Base-by-base conservation (phyloP, 2,888 invertebrate genomes). In the Odontothrips loti region DNA sequence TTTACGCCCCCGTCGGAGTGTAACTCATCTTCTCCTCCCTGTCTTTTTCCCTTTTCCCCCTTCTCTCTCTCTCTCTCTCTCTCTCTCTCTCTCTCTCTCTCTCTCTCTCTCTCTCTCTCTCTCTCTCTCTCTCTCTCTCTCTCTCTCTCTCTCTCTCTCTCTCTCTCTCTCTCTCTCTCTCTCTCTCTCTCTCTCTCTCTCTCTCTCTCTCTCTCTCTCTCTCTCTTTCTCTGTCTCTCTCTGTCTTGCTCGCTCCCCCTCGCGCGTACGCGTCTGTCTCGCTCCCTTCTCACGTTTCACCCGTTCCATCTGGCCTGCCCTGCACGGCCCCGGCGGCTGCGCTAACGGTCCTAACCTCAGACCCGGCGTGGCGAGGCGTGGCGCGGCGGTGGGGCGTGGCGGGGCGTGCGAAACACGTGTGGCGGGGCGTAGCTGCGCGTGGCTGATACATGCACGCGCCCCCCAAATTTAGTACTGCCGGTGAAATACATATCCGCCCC, bases 231-330 rank as follows among this genome's bases (percentile, higher is more conserved):
- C 51, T 51, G 15, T 51, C 51, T 51, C 51, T 51, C 9, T 51
- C 51, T 15, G 10, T 15, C 48, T 15, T 48, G 48, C 15, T 15
- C 9, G 48, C 15, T 48, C 15, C 48, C 48, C 15, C 48, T 48
- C 48, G n/a, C 51, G 34, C 34, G 34, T 43, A 43, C 58, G 58
- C n/a, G 68, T 75, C 68, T 10, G 23, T 27, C 68, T 75, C 27
- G 23, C 27, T 75, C 68, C 23, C 68, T 75, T 75, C 68, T 75
- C 68, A 75, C 68, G 68, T 75, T 75, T 75, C 68, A 75, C 23
- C 68, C 68, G 23, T 23, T 68, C 23, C 68, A 75, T 23, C 68
- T 58, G 58, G 34, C 34, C 34, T 43, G 34, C 34, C 34, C 34
- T n/a, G n/a, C n/a, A n/a, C n/a, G n/a, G n/a, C 51, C 51, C 34